Base-by-base conservation (phyloP, 2,113 vertebrate genomes). In the Anhinga anhinga region DNA sequence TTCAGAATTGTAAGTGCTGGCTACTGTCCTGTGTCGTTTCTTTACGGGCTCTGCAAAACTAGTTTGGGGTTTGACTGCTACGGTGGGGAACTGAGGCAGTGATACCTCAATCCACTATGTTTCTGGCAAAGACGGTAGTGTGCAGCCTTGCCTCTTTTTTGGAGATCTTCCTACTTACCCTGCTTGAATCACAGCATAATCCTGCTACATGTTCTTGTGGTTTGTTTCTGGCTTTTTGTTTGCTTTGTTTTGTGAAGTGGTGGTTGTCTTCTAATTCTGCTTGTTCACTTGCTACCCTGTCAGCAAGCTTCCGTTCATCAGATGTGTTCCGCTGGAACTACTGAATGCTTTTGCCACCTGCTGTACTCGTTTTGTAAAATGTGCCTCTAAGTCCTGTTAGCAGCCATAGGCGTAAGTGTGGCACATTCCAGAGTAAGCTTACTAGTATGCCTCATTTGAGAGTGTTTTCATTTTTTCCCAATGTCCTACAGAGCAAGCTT, bases 151-250 rank as follows among this genome's bases (percentile, higher is more conserved):
- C 21, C 40, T 38, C 26, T 25, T 7, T 40, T 21, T 10, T 50
- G 42, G 36, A 55, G 13, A 4, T 38, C 55, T 67, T 55, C 52
- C 47, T 58, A 4, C 72, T 84, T 25, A 1, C 5, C 1, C 49
- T 11, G 1, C 5, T 50, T 3, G 13, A 1, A 1, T 55, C 9
- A 4, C 56, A 8, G 2, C 56, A 47, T 9, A 5, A 2, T 20
- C 1, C 49, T 59, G 69, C 86, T 15, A 3, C 85, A 30, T n/a
- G n/a, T 49, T 14, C 61, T 4, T 4, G 44, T 3, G 36, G 42
- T 50, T 50, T 32, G 56, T 66, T 66, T 62, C 30, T 45, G 63
- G 32, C 20, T 38, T 63, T 58, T 29, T 61, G 58, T 59, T 69
- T 63, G 56, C 4, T 42, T 66, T 30, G 36, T 12, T 44, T 42